A percentile compares a stretch with the other conserved stretches of the same genome.
phyloP scores from a whole-genome alignment of 2,888 invertebrate genomes.

The Isotomurus palustris region DNA sequence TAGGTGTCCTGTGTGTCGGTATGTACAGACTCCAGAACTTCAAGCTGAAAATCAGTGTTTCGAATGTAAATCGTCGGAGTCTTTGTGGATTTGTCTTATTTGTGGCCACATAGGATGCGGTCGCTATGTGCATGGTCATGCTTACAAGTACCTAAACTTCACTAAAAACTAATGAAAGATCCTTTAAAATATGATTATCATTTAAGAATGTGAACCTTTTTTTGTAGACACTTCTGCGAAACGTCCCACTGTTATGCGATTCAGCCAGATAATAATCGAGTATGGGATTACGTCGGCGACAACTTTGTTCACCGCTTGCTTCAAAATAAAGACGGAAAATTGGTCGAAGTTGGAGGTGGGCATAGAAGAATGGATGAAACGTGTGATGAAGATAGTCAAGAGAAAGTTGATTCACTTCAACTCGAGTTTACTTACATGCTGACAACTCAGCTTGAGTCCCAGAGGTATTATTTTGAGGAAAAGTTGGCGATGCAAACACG shows the following conservation, averaged over 20 bases:
- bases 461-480: constrained; percentile 86
- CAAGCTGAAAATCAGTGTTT: constrained; percentile 65
- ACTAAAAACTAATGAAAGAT: neutral
- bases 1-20: constrained; percentile 96
- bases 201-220: neutral
- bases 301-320: constrained; percentile 93
- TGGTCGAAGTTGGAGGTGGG: constrained; percentile 62
- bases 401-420: constrained; percentile 90
- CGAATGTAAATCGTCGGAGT: constrained; percentile 65
- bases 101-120: constrained; percentile 99
- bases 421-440: constrained; percentile 94
- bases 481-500: constrained; percentile 57
- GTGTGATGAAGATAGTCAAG: constrained; percentile 52
- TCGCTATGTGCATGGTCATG: constrained; percentile 83
- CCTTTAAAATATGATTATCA: constrained; percentile 5
- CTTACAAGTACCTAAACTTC: constrained; percentile 63
- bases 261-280: constrained; percentile 91
- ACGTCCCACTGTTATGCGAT: constrained; percentile 97
- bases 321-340: constrained; percentile 96
- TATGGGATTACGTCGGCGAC: constrained; percentile 99
- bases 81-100: constrained; percentile 97
- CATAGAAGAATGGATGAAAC: constrained; percentile 51
- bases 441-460: constrained; percentile 91
- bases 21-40: constrained; percentile 77
- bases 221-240: constrained; percentile 76